phyloP scores from a whole-genome alignment of 2,797 vertebrate genomes.

The Lates japonicus region DNA sequence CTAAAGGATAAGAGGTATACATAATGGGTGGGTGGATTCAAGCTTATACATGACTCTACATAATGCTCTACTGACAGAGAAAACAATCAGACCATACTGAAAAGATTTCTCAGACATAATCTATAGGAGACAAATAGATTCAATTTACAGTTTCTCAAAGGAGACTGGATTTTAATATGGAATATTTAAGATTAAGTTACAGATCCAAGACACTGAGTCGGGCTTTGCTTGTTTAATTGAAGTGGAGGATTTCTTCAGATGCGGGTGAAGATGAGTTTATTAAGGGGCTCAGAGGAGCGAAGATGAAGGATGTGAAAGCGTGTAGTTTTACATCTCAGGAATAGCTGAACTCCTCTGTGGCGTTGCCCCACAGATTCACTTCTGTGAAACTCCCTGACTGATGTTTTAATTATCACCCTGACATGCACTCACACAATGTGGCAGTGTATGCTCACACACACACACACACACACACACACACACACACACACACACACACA shows the following conservation, averaged over 20 bases:
- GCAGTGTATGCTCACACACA: slow-evolving; percentile 8
- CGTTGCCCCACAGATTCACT: slow-evolving; percentile 46
- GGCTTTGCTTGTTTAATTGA: slow-evolving; percentile 70
- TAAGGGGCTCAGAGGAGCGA: slow-evolving; percentile 65
- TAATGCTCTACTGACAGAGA: slow-evolving; percentile 15
- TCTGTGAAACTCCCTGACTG: slow-evolving; percentile 60
- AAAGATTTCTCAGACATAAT: slow-evolving; percentile 42
- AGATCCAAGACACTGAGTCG: slow-evolving; percentile 56
- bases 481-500: slow-evolving; percentile 38
- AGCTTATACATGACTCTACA: not conserved
- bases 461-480: not conserved
- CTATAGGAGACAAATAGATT: slow-evolving; percentile 39
- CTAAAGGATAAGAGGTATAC: too few species aligned
- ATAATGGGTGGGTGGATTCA: too few species aligned
- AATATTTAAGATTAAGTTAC: slow-evolving; percentile 65
- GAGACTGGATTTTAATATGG: slow-evolving; percentile 56
- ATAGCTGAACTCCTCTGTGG: slow-evolving; percentile 62
- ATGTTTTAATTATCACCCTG: slow-evolving; percentile 73
- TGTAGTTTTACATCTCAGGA: slow-evolving; percentile 62
- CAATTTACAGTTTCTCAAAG: slow-evolving; percentile 55
- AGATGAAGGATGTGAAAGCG: slow-evolving; percentile 69
- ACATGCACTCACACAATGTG: slow-evolving; percentile 43
- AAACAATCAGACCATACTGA: slow-evolving; percentile 26
- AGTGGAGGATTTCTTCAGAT: slow-evolving; percentile 57
- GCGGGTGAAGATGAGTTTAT: slow-evolving; percentile 72